A percentile compares a stretch with the other conserved stretches of the same genome.
phyloP scores from a whole-genome alignment of 2,888 invertebrate genomes.

The Panopea generosa region DNA sequence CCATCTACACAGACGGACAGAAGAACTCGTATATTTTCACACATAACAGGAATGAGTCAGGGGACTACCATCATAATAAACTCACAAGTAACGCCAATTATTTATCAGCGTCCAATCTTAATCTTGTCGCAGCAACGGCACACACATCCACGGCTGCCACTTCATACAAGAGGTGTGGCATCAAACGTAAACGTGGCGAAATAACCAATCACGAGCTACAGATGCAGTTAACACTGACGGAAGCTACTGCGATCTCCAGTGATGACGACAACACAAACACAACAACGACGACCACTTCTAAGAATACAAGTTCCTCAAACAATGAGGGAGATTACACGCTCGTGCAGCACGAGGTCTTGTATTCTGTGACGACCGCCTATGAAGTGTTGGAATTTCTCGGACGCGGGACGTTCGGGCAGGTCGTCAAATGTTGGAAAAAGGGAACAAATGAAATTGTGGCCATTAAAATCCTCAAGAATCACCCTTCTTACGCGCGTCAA shows the following conservation, averaged over 20 bases:
- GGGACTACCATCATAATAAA: conserved; percentile 50
- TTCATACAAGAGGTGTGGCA: conserved; percentile 86
- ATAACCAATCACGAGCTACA: conserved; percentile 76
- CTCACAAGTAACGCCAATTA: conserved; percentile 79
- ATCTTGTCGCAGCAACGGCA: conserved; percentile 80
- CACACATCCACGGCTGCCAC: conserved; percentile 30
- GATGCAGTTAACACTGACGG: conserved; percentile 82
- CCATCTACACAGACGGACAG: conserved; percentile 65
- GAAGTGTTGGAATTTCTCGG: conserved; percentile 99
- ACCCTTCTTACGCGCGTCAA: conserved; percentile 99
- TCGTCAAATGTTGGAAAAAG: conserved; percentile 99
- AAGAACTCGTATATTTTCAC: conserved; percentile 57
- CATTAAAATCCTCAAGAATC: conserved; percentile 99
- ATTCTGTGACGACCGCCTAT: conserved; percentile 96
- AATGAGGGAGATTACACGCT: conserved; percentile 98
- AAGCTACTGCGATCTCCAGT: conserved; percentile 80
- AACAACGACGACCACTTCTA: conserved; percentile 76
- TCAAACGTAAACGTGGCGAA: conserved; percentile 84
- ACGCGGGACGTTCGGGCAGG: conserved; percentile 99
- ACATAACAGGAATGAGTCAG: conserved; percentile 62
- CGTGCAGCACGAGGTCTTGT: conserved; percentile 98
- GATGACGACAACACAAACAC: conserved; percentile 84
- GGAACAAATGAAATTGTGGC: conserved; percentile 99
- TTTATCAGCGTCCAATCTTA: conserved; percentile 90
- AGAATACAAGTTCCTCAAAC: conserved; percentile 78